These are phyloP conservation scores for Onychorhynchus coronatus DNA, from an alignment of 2,113 vertebrate species.

Conservation along the genomic window DNA sequence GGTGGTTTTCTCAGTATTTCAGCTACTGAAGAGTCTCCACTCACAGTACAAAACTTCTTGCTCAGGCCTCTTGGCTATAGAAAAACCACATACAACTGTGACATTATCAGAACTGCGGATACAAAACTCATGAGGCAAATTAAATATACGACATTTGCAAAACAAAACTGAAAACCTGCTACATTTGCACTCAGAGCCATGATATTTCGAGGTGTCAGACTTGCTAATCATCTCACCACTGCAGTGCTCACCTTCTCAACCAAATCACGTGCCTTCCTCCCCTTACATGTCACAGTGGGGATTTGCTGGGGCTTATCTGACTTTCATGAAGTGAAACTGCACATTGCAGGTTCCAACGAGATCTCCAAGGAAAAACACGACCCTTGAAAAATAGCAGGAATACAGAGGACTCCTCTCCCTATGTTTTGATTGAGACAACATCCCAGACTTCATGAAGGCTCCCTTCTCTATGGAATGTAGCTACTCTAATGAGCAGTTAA, in stretches of 20 bases:
- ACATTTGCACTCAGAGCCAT: background rate
- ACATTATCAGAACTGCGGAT: background rate
- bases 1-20: background rate
- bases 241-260: background rate
- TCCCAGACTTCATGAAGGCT: background rate
- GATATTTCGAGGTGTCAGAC: background rate
- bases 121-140: background rate
- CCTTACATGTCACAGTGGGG: background rate
- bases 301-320: background rate
- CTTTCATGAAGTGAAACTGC: background rate
- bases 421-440: background rate
- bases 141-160: background rate
- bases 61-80: background rate
- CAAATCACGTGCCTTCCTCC: background rate
- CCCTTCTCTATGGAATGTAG: background rate
- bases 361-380: background rate
- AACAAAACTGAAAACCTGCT: background rate
- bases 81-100: background rate
- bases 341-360: background rate
- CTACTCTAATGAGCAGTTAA: background rate
- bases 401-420: background rate
- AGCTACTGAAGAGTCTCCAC: background rate
- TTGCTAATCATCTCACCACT: background rate
- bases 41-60: background rate
- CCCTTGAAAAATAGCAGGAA: background rate